Evolutionary conservation across 2,113 vertebrate species (phyloP).

Genomic region (Sylvietta virens): DNA sequence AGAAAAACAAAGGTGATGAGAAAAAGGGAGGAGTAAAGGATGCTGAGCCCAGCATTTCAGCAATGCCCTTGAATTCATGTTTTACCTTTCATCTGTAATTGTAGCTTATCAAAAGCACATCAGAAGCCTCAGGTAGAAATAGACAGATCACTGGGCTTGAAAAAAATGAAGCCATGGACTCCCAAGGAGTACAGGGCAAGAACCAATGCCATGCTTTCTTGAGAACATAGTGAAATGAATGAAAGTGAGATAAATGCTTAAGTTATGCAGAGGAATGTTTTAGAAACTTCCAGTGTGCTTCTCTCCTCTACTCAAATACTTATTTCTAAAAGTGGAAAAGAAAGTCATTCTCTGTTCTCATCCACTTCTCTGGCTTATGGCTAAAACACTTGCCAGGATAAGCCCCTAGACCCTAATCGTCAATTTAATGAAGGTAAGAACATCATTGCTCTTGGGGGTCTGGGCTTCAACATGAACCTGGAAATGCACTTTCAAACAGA

Average conservation of each 20-base stretch:
- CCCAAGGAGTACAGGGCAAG: background rate
- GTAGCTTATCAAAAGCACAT: slow-evolving; percentile 56
- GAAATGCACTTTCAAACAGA: background rate
- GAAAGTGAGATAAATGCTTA: background rate
- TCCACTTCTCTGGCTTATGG: background rate
- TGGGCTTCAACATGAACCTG: background rate
- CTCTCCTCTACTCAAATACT: background rate
- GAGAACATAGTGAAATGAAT: background rate
- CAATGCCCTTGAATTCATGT: slow-evolving; percentile 49
- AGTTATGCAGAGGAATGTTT: background rate
- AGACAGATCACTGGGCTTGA: slow-evolving; percentile 9
- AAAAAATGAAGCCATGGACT: slow-evolving; percentile 6
- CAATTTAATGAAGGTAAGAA: background rate
- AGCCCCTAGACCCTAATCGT: background rate
- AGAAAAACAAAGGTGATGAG: background rate
- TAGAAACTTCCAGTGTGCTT: background rate
- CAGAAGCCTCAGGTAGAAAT: slow-evolving; percentile 40
- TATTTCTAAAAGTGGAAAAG: background rate
- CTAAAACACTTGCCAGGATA: background rate
- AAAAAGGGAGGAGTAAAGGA: background rate
- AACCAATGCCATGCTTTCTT: background rate
- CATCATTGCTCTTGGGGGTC: background rate
- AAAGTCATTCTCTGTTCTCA: background rate
- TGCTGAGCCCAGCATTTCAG: slow-evolving; percentile 25
- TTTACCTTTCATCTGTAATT: slow-evolving; percentile 41